Evolutionary conservation across 1,140 invertebrate species (phyloP), one percentile per base, ranked within the genome.

Genomic region (Drosophila funebris): DNA sequence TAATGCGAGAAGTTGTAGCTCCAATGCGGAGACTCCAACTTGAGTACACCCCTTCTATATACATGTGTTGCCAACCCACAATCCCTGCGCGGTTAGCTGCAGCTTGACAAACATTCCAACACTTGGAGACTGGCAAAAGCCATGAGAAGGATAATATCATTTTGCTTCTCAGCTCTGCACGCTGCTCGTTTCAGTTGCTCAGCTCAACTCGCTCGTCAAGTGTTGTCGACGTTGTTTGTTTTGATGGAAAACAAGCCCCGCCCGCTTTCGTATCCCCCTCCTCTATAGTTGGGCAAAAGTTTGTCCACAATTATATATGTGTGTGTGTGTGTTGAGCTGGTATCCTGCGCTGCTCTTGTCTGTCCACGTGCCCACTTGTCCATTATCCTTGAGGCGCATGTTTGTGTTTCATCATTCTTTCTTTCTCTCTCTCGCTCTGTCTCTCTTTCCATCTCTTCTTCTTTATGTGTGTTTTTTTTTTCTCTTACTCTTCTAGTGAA

Each of bases 341-440:
- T 36, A 37, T 48, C 36, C 31, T 52, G 43, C 67, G 33, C 37
- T 56, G 22, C n/a, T 31, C 16, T 27, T 4, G 9, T 58, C 24
- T 41, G 37, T 41, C 0, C 14, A 3, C 1, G 14, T 22, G 43
- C 58, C 63, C 56, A 18, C 64, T 44, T 88, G 84, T 72, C 76
- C 78, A 68, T 76, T 88, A 79, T 89, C 73, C 84, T 79, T 71
- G 77, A 82, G 88, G 79, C 83, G 83, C 89, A 88, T 90, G 88
- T 89, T 90, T 90, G 89, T 85, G 88, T 90, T 90, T 90, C 88
- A 88, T 90, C 88, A 88, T 90, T 52, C 50, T 56, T 16, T 50
- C 24, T 29, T 4, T 36, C 16, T 46, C 27, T 22, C 56, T 36
- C 57, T 44, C 27, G 29, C 16, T 72, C 54, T 18, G 0, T 50